Evolutionary conservation across 2,888 invertebrate species (phyloP), one percentile per base, ranked within the genome.

Genomic region (Scelioninae gen. 2): DNA sequence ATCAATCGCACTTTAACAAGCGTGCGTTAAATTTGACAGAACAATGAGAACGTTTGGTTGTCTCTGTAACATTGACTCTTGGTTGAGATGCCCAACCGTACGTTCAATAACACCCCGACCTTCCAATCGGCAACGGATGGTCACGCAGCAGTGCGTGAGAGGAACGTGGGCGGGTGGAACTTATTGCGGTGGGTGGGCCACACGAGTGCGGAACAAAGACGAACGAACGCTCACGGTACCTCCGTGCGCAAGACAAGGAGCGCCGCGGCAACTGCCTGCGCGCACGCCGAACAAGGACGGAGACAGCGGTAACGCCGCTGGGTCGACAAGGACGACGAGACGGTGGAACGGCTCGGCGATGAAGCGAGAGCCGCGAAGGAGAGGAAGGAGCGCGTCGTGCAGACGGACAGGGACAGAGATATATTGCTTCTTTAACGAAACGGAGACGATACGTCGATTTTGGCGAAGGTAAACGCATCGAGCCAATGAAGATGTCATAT

Each of bases 91-190:
- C 58, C 63, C 68, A 53, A 52, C 67, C 67, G 68, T 60, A 68
- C 68, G 71, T 71, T 74, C 74, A 74, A 74, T 74, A 76, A 76
- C 73, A 63, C 69, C 76, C 74, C 78, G 78, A 79, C 80, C 75
- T 81, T 79, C 78, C 81, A 80, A 81, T 81, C 79, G 76, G 79
- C 80, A 77, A 81, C 80, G 79, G 80, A 81, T 80, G 80, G 79
- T 80, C 78, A 77, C 79, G 75, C 77, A 74, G 78, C 76, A 76
- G 78, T 79, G 78, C 78, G 81, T 77, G 78, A 78, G 78, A 79
- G 78, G 76, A 78, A 79, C 79, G 82, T 82, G 81, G 82, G 82
- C 81, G 82, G 80, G 79, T 81, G 81, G 77, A 79, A 82, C 79
- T 78, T 79, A 79, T 79, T 79, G 77, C 76, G 74, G 80, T 82